Evolutionary conservation across 2,797 vertebrate genomes (phyloP), one percentile per base, ranked within the genome.

Genomic region (Menidia menidia): DNA sequence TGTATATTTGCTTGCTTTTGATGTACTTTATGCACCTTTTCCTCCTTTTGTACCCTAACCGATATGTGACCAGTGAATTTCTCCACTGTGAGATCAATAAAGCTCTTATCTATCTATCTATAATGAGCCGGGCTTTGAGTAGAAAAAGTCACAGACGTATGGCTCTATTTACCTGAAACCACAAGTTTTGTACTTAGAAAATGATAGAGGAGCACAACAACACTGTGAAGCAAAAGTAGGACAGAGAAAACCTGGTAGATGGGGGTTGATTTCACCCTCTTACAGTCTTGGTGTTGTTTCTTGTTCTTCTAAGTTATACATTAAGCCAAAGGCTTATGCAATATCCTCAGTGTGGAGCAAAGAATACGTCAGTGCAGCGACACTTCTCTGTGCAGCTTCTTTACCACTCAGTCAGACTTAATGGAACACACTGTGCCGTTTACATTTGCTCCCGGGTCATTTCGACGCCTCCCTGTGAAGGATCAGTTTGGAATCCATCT

Each of bases 291-390:
- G 44, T 54, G 18, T 30, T 59, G 47, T 61, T 66, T 68, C 58
- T 60, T 65, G 54, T 59, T 68, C 56, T 42, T 35, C 60, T 18
- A 41, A 53, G 87, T 92, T 87, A 87, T 42, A 78, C 32, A 89
- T 91, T 89, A 91, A 91, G 44, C 81, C 50, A 51, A 60, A 64
- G 39, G 5, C 53, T 88, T 89, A 50, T 74, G 68, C 59, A 85
- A 81, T 25, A 15, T 70, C 60, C 53, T 64, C 41, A 8, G 51
- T 42, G 45, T 19, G 30, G 32, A 68, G 30, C 65, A 65, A 64
- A 80, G 61, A 65, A 63, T 3, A 2, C 31, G 56, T 69, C 33
- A 48, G 62, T 56, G 60, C 63, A 1, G 61, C 33, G 48, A 65
- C 64, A 54, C 41, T 77, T 70, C 52, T 56, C 54, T 25, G 31